phyloP scores from a whole-genome alignment of 2,888 invertebrate genomes.

The Antitype chi region DNA sequence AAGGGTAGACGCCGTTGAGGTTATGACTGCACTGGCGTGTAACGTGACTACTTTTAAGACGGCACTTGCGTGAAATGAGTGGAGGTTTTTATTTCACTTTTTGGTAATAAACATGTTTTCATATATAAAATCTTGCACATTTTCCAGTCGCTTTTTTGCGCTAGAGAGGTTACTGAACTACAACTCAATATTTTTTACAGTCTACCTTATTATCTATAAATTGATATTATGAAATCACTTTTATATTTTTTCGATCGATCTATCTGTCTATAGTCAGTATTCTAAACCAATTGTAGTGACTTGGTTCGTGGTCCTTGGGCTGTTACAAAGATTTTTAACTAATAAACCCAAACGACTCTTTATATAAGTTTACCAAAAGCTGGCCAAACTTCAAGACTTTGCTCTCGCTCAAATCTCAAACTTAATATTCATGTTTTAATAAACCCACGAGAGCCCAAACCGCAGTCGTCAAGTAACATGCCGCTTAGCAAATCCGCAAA shows the following conservation, averaged over 20 bases:
- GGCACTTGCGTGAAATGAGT: conserved; percentile 9
- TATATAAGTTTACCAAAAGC: not conserved
- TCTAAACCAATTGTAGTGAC: not conserved
- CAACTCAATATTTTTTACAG: not conserved
- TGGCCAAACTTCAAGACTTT: not conserved
- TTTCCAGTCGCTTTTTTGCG: not conserved
- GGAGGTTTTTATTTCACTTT: not conserved
- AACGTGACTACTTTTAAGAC: conserved; percentile 46
- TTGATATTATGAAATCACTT: not conserved
- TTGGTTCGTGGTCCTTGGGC: not conserved
- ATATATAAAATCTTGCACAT: no score
- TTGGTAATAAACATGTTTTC: not conserved
- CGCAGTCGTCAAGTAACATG: conserved; percentile 31
- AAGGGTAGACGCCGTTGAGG: conserved; percentile 57
- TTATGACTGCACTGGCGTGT: conserved; percentile 62
- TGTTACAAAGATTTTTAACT: not conserved
- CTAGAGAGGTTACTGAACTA: not conserved
- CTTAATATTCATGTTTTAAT: not conserved
- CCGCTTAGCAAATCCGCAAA: conserved; percentile 59
- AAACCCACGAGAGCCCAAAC: conserved; percentile 11
- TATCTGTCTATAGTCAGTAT: not conserved
- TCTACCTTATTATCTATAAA: not conserved
- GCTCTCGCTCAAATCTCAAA: not conserved
- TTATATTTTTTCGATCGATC: no score
- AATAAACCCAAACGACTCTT: no score